Percentiles rank a stretch among this genome's conserved stretches.
These are phyloP conservation scores for Pardosa pseudoannulata DNA, from an alignment of 2,888 invertebrate genomes.

Conservation along the genomic window DNA sequence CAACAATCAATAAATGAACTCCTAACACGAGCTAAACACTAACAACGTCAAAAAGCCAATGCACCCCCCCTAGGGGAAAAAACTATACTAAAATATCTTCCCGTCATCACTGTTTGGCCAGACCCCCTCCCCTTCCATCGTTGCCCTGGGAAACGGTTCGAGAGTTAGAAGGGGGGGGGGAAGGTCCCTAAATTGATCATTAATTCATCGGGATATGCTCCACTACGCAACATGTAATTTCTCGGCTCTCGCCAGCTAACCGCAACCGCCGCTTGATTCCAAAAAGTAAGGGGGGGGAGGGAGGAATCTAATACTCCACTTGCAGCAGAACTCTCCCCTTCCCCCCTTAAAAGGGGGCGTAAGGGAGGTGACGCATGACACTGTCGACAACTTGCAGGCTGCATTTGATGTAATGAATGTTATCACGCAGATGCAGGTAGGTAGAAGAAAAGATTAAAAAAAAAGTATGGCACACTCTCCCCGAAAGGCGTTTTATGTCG, in stretches of 20 bases:
- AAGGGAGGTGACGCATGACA: constrained; percentile 57
- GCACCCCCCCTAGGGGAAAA: constrained; percentile 17
- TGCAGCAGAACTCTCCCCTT: too few relatives aligned
- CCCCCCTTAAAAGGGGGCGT: constrained; percentile 15
- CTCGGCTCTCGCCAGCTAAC: constrained; percentile 70
- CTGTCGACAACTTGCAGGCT: constrained; percentile 25
- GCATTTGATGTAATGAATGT: constrained; percentile 54
- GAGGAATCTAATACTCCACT: not conserved
- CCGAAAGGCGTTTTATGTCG: not conserved
- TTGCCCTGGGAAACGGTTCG: constrained; percentile 32
- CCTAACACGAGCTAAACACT: not conserved
- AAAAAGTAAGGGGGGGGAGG: constrained; percentile 5
- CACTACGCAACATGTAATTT: constrained; percentile 71
- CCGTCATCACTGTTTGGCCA: constrained; percentile 65
- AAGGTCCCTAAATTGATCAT: constrained; percentile 66
- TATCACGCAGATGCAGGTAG: constrained; percentile 22
- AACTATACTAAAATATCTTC: not conserved
- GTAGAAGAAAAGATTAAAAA: not conserved
- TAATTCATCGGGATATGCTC: constrained; percentile 67
- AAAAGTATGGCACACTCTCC: too few relatives aligned
- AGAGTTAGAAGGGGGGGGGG: too few relatives aligned
- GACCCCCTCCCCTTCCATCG: constrained; percentile 24
- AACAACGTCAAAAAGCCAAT: constrained; percentile 3
- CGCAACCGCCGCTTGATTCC: constrained; percentile 57
- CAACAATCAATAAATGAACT: not conserved